These are phyloP conservation scores for Muscina levida DNA, from an alignment of 2,888 invertebrate genomes.

Conservation along the genomic window DNA sequence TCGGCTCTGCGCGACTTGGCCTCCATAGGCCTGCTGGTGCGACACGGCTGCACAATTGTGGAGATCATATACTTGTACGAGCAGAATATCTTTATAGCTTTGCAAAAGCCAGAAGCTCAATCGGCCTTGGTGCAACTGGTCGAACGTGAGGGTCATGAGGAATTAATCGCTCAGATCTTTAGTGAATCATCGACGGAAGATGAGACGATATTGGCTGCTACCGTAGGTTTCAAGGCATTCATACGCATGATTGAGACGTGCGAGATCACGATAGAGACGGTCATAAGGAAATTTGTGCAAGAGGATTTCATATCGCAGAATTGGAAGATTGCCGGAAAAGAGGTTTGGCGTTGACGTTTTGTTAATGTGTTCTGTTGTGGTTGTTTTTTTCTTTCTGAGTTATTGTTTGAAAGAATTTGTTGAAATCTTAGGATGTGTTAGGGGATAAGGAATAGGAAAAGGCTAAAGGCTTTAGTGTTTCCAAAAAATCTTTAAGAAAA, in stretches of 20 bases:
- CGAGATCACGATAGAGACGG: constrained; percentile 90
- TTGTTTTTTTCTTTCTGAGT: constrained; percentile 26
- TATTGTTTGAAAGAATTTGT: background rate
- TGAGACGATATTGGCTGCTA: constrained; percentile 88
- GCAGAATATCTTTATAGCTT: constrained; percentile 88
- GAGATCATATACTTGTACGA: constrained; percentile 90
- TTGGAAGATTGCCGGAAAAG: constrained; percentile 85
- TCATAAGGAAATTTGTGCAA: constrained; percentile 89
- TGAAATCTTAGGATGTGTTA: too few species aligned
- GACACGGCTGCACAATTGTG: constrained; percentile 87
- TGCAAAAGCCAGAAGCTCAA: constrained; percentile 90
- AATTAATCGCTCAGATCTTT: constrained; percentile 89
- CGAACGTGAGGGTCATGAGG: constrained; percentile 90
- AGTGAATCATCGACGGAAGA: constrained; percentile 90
- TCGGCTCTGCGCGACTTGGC: constrained; percentile 89
- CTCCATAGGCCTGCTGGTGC: constrained; percentile 88
- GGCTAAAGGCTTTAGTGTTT: too few species aligned
- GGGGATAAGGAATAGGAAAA: too few species aligned
- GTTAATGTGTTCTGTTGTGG: constrained; percentile 29
- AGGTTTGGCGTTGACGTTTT: constrained; percentile 75
- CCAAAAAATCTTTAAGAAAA: too few species aligned
- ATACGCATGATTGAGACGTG: constrained; percentile 91
- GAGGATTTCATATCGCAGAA: constrained; percentile 91
- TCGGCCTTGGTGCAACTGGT: constrained; percentile 91
- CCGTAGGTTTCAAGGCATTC: constrained; percentile 91